Percentiles rank a stretch among this genome's conserved stretches.
These are phyloP conservation scores for Syngnathus rostellatus DNA, from an alignment of 2,797 vertebrate genomes.

Conservation along the genomic window DNA sequence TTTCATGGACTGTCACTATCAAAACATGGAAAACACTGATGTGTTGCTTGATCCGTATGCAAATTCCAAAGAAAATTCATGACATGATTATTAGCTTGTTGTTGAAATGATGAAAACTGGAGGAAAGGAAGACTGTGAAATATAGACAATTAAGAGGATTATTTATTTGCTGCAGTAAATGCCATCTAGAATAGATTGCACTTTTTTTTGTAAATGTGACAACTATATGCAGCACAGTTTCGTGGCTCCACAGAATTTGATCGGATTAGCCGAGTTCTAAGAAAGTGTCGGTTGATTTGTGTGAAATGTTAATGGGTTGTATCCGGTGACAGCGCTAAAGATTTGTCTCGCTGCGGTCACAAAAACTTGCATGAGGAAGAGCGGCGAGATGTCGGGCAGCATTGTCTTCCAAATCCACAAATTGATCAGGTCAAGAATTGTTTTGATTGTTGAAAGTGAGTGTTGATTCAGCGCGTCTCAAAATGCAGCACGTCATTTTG, in stretches of 20 bases:
- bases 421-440: conserved; percentile 6
- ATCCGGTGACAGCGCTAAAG: conserved; percentile 39
- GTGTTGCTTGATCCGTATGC: neutral
- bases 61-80: neutral
- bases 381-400: conserved; percentile 46
- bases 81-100: neutral
- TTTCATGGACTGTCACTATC: neutral
- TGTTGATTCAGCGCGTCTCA: neutral
- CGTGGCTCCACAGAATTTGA: conserved; percentile 18
- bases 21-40: neutral
- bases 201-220: no score
- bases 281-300: conserved; percentile 19
- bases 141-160: neutral
- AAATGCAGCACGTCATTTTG: no score
- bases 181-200: neutral
- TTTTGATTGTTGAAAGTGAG: neutral
- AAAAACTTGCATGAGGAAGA: conserved; percentile 35
- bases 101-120: neutral
- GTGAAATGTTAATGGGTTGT: conserved; percentile 49
- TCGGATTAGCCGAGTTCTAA: conserved; percentile 24
- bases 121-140: neutral
- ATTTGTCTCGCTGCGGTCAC: conserved; percentile 28
- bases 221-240: no score
- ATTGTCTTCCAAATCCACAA: conserved; percentile 9
- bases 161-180: neutral